These are phyloP conservation scores for Eulimnadia texana DNA, from an alignment of 1,140 invertebrate genomes.

Conservation along the genomic window DNA sequence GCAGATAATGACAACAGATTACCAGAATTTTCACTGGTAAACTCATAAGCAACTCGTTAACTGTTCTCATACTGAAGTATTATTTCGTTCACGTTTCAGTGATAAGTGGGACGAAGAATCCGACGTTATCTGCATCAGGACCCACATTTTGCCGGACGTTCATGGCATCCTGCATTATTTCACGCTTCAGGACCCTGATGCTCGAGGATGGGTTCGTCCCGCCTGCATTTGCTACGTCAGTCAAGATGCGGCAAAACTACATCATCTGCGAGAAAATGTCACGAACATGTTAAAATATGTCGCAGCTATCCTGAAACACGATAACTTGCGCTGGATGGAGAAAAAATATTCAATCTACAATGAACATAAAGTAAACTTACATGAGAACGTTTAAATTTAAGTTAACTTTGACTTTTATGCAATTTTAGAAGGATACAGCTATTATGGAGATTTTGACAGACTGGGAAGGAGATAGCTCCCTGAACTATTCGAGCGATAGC, in stretches of 20 bases:
- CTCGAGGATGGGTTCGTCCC: constrained; percentile 2
- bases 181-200: constrained; percentile 1
- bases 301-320: background rate
- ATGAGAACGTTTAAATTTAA: too few relatives aligned
- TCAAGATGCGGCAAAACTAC: constrained; percentile 1
- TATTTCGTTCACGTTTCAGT: background rate
- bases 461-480: too few relatives aligned
- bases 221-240: background rate
- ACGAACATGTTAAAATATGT: background rate
- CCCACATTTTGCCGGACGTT: constrained; percentile 1
- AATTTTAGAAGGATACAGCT: too few relatives aligned
- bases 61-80: background rate
- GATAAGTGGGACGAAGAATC: constrained; percentile 2
- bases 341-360: too few relatives aligned
- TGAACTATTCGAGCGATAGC: background rate
- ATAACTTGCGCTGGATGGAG: background rate
- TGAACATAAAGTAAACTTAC: too few relatives aligned
- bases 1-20: constrained; percentile 11
- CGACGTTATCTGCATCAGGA: constrained; percentile 5
- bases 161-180: constrained; percentile 5
- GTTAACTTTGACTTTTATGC: too few relatives aligned
- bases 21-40: constrained; percentile 5
- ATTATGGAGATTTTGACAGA: too few relatives aligned
- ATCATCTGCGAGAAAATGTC: background rate
- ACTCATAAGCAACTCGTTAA: background rate